phyloP scores from a whole-genome alignment of 1,140 invertebrate species.

The Zaprionus lachaisei region DNA sequence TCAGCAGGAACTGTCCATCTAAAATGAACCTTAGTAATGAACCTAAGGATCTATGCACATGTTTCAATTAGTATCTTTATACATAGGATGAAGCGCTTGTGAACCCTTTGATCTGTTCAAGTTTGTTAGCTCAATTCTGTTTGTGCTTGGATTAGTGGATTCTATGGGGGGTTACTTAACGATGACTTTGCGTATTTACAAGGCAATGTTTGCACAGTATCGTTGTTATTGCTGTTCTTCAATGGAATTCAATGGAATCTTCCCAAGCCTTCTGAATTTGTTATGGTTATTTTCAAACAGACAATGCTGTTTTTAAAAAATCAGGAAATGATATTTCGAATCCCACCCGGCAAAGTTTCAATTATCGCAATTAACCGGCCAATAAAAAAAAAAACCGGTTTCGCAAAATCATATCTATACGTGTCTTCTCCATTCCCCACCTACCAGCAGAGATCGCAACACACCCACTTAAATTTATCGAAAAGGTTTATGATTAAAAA shows the following conservation, averaged over 20 bases:
- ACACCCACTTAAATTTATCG: background rate
- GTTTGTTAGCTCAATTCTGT: background rate
- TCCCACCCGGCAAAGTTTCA: background rate
- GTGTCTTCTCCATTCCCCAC: background rate
- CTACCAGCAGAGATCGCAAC: background rate
- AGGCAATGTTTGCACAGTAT: background rate
- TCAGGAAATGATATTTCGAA: background rate
- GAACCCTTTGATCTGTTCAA: background rate
- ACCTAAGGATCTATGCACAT: background rate
- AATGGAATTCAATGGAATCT: background rate
- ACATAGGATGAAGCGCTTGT: background rate
- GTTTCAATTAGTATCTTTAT: background rate
- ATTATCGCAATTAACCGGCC: background rate
- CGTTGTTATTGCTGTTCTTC: background rate
- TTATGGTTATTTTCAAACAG: background rate
- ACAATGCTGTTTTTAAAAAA: background rate
- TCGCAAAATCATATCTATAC: background rate
- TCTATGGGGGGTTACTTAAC: background rate
- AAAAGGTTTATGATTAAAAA: background rate
- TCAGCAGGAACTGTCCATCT: background rate
- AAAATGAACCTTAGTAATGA: background rate
- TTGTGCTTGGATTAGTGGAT: background rate
- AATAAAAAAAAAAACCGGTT: background rate
- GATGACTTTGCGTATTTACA: background rate
- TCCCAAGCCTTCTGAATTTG: background rate